Base-by-base conservation (phyloP, 2,888 invertebrate genomes). In the Lottia gigantea region DNA sequence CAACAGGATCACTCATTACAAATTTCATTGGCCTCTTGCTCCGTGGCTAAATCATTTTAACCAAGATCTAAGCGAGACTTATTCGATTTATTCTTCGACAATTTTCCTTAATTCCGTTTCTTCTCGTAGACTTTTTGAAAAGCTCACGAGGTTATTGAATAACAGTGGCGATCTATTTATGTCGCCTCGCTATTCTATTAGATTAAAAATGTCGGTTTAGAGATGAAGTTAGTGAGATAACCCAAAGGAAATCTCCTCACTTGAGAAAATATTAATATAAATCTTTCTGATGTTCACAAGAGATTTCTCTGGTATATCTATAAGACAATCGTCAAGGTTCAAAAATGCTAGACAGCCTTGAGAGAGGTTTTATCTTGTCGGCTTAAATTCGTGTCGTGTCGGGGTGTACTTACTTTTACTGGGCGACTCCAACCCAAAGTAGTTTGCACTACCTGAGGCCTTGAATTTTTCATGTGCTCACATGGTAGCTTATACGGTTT, bases 41-140 rank as follows among this genome's bases (percentile, higher is more conserved):
- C 55, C 55, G 19, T 55, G 19, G 55, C 19, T 55, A 55, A 55
- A 55, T 55, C 55, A 55, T 55, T 55, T 55, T 55, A 55, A 23
- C 55, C 55, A 55, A 55, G 55, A 55, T 55, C 55, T 55, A 55
- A 55, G 55, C 55, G 55, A 55, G 55, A 55, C 55, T 55, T 55
- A 55, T 55, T 55, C 55, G 55, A 55, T 55, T 55, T 55, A 55
- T 55, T 55, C 55, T 55, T 23, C 55, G 55, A 55, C 55, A 55
- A 55, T 55, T 55, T 55, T 55, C 23, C 19, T 55, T 55, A 55
- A 55, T 55, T 55, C 55, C 23, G 55, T 55, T 55, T 55, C 55
- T 23, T 55, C 55, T 23, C 55, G 55, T 55, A 55, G 55, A 55
- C 55, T 23, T 55, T 55, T 55, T 55, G 55, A 55, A 55, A 55